These are phyloP conservation scores for Otolemur crassicaudatus DNA, from an alignment of 2,797 vertebrate species.

Conservation along the genomic window DNA sequence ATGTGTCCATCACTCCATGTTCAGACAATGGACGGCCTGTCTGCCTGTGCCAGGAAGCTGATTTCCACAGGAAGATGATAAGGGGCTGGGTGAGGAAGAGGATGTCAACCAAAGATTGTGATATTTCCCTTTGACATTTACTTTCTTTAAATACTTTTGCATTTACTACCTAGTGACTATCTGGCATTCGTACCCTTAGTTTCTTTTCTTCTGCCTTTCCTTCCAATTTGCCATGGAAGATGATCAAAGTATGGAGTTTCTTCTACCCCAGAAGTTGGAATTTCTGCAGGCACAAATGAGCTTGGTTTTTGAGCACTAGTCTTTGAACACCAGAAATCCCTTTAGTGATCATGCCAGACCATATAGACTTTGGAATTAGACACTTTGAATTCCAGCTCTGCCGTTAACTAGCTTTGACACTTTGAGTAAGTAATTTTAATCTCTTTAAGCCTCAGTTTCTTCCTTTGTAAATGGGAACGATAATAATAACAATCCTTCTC, in stretches of 20 bases:
- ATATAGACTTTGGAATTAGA: slow-evolving; percentile 56
- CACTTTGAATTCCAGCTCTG: not conserved
- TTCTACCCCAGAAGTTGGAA: slow-evolving; percentile 59
- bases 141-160: slow-evolving; percentile 61
- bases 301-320: slow-evolving; percentile 53
- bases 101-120: not conserved
- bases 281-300: slow-evolving; percentile 66
- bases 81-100: slow-evolving; percentile 28
- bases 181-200: slow-evolving; percentile 28
- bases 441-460: slow-evolving; percentile 34
- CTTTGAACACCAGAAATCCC: slow-evolving; percentile 70
- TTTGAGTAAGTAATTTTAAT: slow-evolving; percentile 44
- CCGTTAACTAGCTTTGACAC: slow-evolving; percentile 54
- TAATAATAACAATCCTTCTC: not conserved
- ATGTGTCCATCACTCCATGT: slow-evolving; percentile 1
- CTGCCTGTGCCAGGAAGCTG: not conserved
- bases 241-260: slow-evolving; percentile 73
- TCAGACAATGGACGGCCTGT: not conserved
- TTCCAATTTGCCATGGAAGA: slow-evolving; percentile 64
- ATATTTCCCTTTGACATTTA: slow-evolving; percentile 64
- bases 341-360: slow-evolving; percentile 52
- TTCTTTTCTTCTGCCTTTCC: slow-evolving; percentile 61
- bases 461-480: slow-evolving; percentile 3
- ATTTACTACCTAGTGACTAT: slow-evolving; percentile 15
- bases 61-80: slow-evolving; percentile 8